Evolutionary conservation across 2,888 invertebrate genomes (phyloP), one percentile per base, ranked within the genome.

Genomic region (Leptura quadrifasciata): DNA sequence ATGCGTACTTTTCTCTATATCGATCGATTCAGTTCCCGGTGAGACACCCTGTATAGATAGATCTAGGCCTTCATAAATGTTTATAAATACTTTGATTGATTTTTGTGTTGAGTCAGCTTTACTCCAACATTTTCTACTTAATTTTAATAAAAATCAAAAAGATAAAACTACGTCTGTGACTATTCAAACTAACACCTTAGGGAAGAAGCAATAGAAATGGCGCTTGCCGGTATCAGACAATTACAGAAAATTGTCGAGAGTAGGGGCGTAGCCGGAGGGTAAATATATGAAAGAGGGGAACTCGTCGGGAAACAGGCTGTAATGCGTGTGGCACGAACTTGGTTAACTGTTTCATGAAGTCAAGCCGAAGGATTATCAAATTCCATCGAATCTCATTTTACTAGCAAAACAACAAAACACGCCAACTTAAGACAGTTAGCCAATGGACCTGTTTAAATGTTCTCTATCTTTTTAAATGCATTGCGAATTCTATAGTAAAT

Each of bases 271-370:
- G 20, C 21, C 9, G 2, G 9, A 12, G 18, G 21, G 57, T 21
- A 21, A 57, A 57, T 20, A 57, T 47, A 47, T n/a, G 47, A 47
- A 57, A 21, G n/a, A n/a, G 21, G 57, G 57, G 21, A 57, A 20
- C 57, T 20, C 57, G 18, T 57, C 20, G 18, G 21, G 57, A 20
- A 57, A 57, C 21, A 57, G 57, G 12, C 57, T 15, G 18, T 57
- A 57, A 57, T 57, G 57, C 21, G 57, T 57, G 57, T 57, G 21
- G 57, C 57, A 21, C 21, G 21, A 57, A 47, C 47, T 57, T 21
- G 2, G 57, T 57, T 57, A 57, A 57, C 57, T 57, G 20, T 21
- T 57, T 57, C 57, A 57, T 57, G 57, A 21, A 57, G 57, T 47
- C 47, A n/a, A 47, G 47, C 47, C 47, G n/a, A 47, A 47, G n/a